A percentile compares a stretch with the other conserved stretches of the same genome.
phyloP scores from a whole-genome alignment of 2,797 vertebrate genomes.

The Podargus strigoides region DNA sequence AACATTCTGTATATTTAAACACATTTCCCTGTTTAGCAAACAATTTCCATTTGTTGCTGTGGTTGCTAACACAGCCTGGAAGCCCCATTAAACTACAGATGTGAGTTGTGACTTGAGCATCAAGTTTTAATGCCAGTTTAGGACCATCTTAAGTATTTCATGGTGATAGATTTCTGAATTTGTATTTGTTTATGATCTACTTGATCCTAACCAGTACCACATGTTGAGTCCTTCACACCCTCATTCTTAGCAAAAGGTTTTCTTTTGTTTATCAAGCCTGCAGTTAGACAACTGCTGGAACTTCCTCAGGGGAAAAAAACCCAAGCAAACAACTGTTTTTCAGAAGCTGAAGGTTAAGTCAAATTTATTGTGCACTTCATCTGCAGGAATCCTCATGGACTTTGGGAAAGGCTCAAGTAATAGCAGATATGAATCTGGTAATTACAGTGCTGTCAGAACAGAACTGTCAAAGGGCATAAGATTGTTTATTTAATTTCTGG shows the following conservation, averaged over 20 bases:
- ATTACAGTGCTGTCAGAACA: not conserved
- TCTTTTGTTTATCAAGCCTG: not conserved
- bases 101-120: not conserved
- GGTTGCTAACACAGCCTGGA: not conserved
- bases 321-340: not conserved
- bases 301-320: not conserved
- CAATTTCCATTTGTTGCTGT: not conserved
- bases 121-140: not conserved
- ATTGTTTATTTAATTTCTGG: not conserved
- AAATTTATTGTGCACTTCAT: not conserved
- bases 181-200: not conserved
- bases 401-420: not conserved
- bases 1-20: not conserved
- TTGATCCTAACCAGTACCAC: not conserved
- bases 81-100: not conserved
- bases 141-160: not conserved
- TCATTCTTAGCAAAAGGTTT: not conserved
- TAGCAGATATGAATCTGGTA: not conserved
- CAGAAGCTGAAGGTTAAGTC: not conserved
- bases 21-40: not conserved
- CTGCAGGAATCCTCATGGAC: not conserved
- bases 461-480: not conserved
- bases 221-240: not conserved
- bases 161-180: not conserved
- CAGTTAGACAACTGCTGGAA: not conserved